Conservation (phyloP, 2,113 vertebrate genomes). For the Sinocyclocheilus maitianheensis region DNA sequence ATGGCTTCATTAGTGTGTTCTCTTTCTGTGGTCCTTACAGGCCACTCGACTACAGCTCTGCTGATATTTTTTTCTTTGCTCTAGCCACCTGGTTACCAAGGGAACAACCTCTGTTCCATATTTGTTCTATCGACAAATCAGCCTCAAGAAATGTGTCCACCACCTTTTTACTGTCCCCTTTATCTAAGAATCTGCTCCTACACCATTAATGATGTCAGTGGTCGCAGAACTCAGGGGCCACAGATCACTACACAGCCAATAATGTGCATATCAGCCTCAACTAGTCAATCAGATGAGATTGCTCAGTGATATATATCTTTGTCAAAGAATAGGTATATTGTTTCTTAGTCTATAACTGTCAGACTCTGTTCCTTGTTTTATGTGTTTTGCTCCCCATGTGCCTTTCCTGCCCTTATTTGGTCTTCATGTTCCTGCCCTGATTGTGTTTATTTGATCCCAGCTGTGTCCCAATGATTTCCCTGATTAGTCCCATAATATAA, state of each 20-base stretch:
- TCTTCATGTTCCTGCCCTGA: too few relatives aligned
- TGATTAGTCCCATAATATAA: too few relatives aligned
- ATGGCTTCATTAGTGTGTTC: constrained; percentile 8
- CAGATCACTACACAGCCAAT: constrained; percentile 6
- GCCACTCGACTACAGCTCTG: neutral
- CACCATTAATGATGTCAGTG: constrained; percentile 16
- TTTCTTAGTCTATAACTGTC: neutral
- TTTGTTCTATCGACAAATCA: constrained; percentile 51
- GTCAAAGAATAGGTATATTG: neutral
- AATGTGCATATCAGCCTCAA: constrained; percentile 36
- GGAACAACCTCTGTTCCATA: constrained; percentile 53
- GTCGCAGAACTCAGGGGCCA: neutral
- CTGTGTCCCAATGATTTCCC: too few relatives aligned
- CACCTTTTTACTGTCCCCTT: constrained; percentile 32
- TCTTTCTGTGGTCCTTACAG: neutral
- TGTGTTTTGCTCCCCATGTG: too few relatives aligned
- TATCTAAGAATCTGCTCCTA: constrained; percentile 29
- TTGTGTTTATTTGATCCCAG: too few relatives aligned
- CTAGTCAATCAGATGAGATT: neutral
- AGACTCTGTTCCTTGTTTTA: too few relatives aligned
- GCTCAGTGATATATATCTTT: neutral
- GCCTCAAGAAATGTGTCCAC: constrained; percentile 35
- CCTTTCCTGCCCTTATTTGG: too few relatives aligned
- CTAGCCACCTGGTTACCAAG: constrained; percentile 60
- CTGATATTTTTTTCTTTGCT: neutral